Evolutionary conservation across 2,113 vertebrate species (phyloP).

Genomic region (Serilophus lunatus): DNA sequence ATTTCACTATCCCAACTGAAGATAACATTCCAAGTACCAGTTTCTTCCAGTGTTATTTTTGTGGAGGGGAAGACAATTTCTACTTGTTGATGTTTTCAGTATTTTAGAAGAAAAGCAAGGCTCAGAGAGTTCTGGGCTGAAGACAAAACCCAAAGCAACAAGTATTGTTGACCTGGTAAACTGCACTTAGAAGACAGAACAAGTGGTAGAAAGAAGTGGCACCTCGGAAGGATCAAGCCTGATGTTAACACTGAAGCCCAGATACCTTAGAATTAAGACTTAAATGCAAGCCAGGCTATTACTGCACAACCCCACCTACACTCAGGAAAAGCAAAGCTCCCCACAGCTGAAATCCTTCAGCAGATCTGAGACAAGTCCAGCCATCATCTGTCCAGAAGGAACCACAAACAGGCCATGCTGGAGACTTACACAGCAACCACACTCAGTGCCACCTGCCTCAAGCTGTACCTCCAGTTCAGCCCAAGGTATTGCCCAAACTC

Average conservation of each 20-base stretch:
- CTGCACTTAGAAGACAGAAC: not conserved
- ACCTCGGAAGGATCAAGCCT: not conserved
- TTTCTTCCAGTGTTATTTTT: too few species aligned
- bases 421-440: not conserved
- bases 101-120: not conserved
- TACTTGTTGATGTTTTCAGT: not conserved
- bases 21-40: not conserved
- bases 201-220: not conserved
- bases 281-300: not conserved
- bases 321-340: not conserved
- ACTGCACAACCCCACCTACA: not conserved
- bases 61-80: not conserved
- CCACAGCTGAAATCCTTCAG: not conserved
- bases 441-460: too few species aligned
- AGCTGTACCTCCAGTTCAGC: not conserved
- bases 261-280: not conserved
- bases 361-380: not conserved
- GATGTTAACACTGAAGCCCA: not conserved
- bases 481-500: not conserved
- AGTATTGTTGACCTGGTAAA: not conserved
- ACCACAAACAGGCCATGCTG: fast-evolving
- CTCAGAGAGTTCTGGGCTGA: not conserved
- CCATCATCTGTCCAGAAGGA: not conserved
- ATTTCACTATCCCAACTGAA: not conserved
- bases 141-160: not conserved